Base-by-base conservation (phyloP, 2,113 vertebrate species). In the Takifugu bimaculatus region DNA sequence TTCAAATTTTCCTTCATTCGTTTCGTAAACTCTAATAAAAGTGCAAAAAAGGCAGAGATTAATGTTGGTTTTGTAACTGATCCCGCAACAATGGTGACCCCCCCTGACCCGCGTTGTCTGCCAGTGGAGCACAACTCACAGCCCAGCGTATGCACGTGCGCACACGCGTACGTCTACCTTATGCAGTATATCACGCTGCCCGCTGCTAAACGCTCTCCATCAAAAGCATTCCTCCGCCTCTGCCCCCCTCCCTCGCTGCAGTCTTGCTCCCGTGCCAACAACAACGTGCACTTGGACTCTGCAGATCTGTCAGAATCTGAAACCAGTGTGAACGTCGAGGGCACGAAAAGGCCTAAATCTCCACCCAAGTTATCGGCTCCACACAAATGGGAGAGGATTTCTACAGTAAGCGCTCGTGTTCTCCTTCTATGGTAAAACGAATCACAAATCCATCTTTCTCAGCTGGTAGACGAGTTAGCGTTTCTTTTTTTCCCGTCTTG, bases 201-300 rank as follows among this genome's bases (percentile, higher is more conserved):
- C 15, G 68, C 78, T 84, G 81, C 76, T 81, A 64, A 67, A 59
- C 65, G 60, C 67, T 57, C 76, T 71, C 74, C 72, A 74, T 83
- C 77, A 81, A 83, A 83, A 74, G 81, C 87, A 86, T 84, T 85
- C 85, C 84, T 80, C 48, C 53, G 1, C 65, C 74, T 74, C 70
- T 76, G 75, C 68, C 71, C 72, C 70, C 72, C 68, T 68, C 72
- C 68, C 80, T 59, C 59, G 3, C 80, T 72, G 64, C 80, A 68
- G 72, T 75, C 82, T 84, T 59, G 32, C 68, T 64, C 63, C 29
- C 50, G 70, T 78, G 84, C 87, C 85, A 88, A 82, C 82, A 86
- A 72, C 85, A 87, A 82, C 68, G 48, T 56, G 54, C 70, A 54
- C 70, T 68, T 78, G 77, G 82, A 78, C 77, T 74, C 62, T 50